Percentiles rank a stretch among this genome's conserved stretches.
These are phyloP conservation scores for Ascidia mentula DNA, from an alignment of 23 tunicate genomes.

Conservation along the genomic window DNA sequence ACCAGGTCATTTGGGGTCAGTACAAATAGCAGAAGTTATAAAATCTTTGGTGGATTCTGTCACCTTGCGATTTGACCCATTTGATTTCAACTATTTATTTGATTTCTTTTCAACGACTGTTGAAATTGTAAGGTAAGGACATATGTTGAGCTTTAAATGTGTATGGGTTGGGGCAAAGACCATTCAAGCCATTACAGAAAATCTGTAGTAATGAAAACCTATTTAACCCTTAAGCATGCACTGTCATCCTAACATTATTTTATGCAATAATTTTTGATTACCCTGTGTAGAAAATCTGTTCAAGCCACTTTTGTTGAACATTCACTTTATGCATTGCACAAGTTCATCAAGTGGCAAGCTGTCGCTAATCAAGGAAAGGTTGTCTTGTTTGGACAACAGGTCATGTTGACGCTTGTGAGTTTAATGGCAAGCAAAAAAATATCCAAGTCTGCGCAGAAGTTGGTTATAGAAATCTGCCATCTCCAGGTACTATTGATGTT, in stretches of 20 bases:
- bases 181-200: background rate
- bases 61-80: background rate
- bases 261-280: background rate
- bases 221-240: background rate
- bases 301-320: background rate
- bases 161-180: background rate
- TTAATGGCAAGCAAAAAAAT: background rate
- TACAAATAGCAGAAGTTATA: background rate
- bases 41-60: background rate
- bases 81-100: background rate
- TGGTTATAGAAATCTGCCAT: background rate
- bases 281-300: background rate
- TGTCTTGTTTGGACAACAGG: background rate
- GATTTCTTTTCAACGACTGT: background rate
- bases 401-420: background rate
- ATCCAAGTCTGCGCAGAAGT: background rate
- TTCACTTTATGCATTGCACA: background rate
- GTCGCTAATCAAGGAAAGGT: background rate
- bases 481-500: background rate
- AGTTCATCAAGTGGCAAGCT: background rate
- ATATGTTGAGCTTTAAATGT: background rate
- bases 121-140: background rate
- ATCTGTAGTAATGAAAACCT: background rate
- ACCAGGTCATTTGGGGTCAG: background rate
- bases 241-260: background rate